Evolutionary conservation across 2,113 vertebrate genomes (phyloP).

Genomic region (Numida meleagris): DNA sequence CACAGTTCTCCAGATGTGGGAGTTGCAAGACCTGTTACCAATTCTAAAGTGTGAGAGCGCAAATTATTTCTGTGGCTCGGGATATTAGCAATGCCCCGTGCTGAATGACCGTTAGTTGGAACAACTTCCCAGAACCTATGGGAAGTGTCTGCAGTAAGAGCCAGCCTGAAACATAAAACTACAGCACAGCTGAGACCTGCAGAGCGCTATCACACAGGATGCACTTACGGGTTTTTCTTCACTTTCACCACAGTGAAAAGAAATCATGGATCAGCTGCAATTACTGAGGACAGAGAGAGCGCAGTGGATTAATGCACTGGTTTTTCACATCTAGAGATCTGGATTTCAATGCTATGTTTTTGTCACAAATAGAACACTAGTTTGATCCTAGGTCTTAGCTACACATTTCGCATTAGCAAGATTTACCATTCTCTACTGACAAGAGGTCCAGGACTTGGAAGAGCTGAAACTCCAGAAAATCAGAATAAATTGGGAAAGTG

Average conservation of each 20-base stretch:
- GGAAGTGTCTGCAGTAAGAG: background rate
- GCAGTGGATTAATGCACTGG: background rate
- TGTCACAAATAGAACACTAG: background rate
- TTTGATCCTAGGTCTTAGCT: background rate
- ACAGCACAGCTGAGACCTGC: background rate
- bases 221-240: background rate
- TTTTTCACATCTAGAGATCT: background rate
- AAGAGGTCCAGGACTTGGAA: background rate
- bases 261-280: background rate
- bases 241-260: background rate
- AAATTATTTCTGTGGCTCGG: background rate
- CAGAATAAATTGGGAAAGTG: background rate
- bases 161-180: background rate
- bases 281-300: background rate
- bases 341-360: background rate
- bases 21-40: background rate
- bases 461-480: background rate
- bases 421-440: background rate
- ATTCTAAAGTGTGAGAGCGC: background rate
- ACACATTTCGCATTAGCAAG: background rate
- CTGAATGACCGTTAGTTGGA: background rate
- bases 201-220: background rate
- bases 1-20: background rate
- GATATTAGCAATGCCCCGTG: background rate
- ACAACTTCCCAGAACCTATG: slow-evolving; percentile 2